phyloP scores from a whole-genome alignment of 2,888 invertebrate genomes.

The Allygus modestus region DNA sequence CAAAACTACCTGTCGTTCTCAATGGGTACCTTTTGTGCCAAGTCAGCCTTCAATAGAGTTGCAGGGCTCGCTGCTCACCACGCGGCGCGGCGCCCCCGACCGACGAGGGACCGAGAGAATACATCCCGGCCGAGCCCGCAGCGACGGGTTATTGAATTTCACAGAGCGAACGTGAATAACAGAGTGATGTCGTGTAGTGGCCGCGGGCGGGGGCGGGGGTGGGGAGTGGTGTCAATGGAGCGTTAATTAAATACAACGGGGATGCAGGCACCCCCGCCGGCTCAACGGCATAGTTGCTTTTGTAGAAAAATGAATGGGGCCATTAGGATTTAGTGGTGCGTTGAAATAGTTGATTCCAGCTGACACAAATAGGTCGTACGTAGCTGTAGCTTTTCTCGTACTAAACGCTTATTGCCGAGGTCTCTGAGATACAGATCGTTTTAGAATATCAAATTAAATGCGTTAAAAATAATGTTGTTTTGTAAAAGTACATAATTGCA shows the following conservation, averaged over 20 bases:
- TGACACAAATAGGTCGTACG: slow-evolving; percentile 4
- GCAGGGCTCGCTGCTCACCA: not conserved
- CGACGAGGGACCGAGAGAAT: not conserved
- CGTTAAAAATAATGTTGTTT: no score
- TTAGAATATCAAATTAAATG: no score
- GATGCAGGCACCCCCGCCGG: slow-evolving; percentile 26
- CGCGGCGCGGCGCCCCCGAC: not conserved
- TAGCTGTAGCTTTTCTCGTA: not conserved
- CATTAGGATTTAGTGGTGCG: slow-evolving; percentile 23
- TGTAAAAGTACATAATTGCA: no score
- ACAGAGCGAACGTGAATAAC: slow-evolving; percentile 25
- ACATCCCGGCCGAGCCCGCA: not conserved
- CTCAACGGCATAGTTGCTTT: not conserved
- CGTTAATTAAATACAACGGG: slow-evolving; percentile 24
- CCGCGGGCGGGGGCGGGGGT: not conserved
- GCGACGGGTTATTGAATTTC: slow-evolving; percentile 7
- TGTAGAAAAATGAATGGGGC: slow-evolving; percentile 15
- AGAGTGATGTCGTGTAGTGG: not conserved
- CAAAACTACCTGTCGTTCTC: not conserved
- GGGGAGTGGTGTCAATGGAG: not conserved
- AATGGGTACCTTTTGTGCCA: not conserved
- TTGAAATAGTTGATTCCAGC: slow-evolving; percentile 6
- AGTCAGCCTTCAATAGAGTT: not conserved
- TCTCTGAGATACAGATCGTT: no score
- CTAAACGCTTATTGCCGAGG: no score